Conservation (phyloP, 2,113 vertebrate genomes). For the Boulengeromyrus knoepffleri region DNA sequence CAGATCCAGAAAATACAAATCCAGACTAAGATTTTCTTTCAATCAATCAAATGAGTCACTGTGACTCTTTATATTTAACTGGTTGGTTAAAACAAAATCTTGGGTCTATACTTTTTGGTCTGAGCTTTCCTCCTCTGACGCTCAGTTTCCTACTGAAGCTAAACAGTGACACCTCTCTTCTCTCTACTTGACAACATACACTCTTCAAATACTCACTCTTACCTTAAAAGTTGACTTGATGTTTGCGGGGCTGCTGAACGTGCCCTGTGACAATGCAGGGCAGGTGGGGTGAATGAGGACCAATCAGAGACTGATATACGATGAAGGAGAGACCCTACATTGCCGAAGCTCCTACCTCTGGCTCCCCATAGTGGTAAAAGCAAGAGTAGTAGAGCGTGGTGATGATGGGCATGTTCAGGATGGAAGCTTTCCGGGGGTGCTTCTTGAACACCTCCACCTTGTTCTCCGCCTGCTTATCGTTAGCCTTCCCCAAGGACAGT, state of each 20-base stretch:
- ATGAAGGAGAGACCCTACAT: not conserved
- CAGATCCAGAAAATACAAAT: not conserved
- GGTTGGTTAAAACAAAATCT: not conserved
- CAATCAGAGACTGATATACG: not conserved
- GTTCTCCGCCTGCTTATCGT: constrained; percentile 68
- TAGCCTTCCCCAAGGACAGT: constrained; percentile 54
- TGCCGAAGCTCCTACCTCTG: constrained; percentile 57
- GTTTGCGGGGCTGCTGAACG: constrained; percentile 85
- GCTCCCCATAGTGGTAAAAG: constrained; percentile 86
- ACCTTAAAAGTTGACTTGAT: constrained; percentile 93
- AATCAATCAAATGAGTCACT: not conserved
- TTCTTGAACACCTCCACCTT: constrained; percentile 77
- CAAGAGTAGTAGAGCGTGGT: constrained; percentile 93
- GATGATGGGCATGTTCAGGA: constrained; percentile 89
- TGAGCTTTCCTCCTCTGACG: not conserved
- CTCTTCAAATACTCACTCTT: constrained; percentile 15
- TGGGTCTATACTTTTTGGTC: not conserved
- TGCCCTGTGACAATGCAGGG: constrained; percentile 63
- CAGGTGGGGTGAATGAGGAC: not conserved
- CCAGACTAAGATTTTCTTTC: not conserved
- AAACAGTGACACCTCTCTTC: not conserved
- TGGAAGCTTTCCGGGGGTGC: constrained; percentile 84
- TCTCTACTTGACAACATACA: not conserved
- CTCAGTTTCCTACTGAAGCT: not conserved
- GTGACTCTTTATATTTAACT: not conserved